Evolutionary conservation across 2,113 vertebrate species (phyloP).

Genomic region (Lamprotornis superbus): DNA sequence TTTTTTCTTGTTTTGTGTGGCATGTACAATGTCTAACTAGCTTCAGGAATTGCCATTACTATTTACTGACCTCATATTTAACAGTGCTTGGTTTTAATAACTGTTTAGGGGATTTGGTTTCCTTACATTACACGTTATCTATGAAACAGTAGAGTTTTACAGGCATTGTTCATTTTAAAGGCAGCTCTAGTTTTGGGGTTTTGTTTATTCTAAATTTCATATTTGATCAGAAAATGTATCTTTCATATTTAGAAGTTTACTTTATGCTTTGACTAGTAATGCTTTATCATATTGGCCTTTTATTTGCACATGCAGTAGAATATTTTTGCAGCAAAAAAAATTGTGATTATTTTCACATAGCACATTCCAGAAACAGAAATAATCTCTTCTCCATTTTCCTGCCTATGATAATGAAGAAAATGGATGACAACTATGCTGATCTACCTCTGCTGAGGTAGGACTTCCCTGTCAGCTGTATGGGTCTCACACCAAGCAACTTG

Average conservation of each 20-base stretch:
- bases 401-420: neutral
- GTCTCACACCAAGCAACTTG: neutral
- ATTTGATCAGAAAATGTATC: neutral
- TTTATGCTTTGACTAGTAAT: neutral
- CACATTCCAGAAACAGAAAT: neutral
- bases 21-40: neutral
- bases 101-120: neutral
- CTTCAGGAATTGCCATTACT: neutral
- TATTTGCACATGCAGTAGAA: neutral
- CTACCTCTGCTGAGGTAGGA: neutral
- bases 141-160: neutral
- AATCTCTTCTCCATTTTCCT: neutral
- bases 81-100: conserved; percentile 4
- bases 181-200: neutral
- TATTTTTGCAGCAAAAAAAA: neutral
- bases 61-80: neutral
- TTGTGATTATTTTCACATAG: neutral
- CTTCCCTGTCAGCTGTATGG: neutral
- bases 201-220: neutral
- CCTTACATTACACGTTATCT: neutral
- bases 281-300: neutral
- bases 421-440: neutral
- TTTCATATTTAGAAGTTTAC: neutral
- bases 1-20: neutral
- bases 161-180: neutral